These are phyloP conservation scores for Aviceda subcristata DNA, from an alignment of 2,113 vertebrate species.

Conservation along the genomic window DNA sequence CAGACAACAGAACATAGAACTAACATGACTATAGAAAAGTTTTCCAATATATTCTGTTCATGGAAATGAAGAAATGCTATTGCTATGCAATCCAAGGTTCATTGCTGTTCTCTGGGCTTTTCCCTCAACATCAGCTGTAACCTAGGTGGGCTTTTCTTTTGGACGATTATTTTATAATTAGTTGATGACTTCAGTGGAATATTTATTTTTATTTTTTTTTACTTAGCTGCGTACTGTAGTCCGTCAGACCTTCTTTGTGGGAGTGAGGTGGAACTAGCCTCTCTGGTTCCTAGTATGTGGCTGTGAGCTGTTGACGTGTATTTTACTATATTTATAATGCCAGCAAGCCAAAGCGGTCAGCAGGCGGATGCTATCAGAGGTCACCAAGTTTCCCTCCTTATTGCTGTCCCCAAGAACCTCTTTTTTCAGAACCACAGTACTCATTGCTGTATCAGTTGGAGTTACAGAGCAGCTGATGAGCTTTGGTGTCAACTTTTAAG, in stretches of 20 bases:
- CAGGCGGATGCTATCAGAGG: neutral
- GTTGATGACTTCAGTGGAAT: neutral
- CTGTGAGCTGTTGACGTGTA: neutral
- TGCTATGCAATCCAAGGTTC: neutral
- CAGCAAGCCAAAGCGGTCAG: neutral
- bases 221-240: neutral
- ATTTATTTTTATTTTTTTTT: neutral
- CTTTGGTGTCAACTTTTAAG: neutral
- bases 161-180: neutral
- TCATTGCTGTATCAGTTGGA: neutral
- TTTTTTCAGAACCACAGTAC: neutral
- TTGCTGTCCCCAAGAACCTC: neutral
- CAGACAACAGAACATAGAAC: neutral
- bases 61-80: neutral
- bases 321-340: neutral
- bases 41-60: neutral
- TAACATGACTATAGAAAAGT: neutral
- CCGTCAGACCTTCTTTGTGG: neutral
- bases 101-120: neutral
- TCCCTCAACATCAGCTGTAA: neutral
- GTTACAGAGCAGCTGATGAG: neutral
- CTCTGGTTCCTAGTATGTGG: rapidly evolving
- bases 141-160: neutral
- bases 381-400: neutral
- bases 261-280: neutral